Conservation (phyloP, 2,888 invertebrate species). For the Eulithis prunata region DNA sequence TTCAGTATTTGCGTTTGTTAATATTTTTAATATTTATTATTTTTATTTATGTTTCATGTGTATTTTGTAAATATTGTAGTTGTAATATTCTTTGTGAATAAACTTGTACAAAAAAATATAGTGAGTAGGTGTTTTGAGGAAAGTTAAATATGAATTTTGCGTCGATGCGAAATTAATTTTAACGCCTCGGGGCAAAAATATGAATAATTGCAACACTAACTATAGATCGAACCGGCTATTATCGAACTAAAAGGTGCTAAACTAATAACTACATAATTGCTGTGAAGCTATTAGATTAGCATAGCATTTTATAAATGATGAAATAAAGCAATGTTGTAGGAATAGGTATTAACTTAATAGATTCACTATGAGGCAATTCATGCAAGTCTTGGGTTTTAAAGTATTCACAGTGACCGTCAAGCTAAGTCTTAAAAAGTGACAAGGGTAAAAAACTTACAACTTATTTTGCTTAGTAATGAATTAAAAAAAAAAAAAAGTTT, state of each 20-base stretch:
- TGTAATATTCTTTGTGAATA: no score
- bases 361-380: constrained; percentile 13
- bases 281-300: constrained; percentile 29
- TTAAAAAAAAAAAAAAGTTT: no score
- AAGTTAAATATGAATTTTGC: background rate
- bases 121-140: background rate
- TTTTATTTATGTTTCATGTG: no score
- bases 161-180: constrained; percentile 12
- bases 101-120: no score
- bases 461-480: no score
- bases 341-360: background rate
- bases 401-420: background rate
- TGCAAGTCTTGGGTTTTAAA: background rate
- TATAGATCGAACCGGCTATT: constrained; percentile 20
- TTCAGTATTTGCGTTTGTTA: no score
- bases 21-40: no score
- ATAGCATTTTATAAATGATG: constrained; percentile 25
- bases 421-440: no score
- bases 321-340: constrained; percentile 22
- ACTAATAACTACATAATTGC: constrained; percentile 33
- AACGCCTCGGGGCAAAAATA: constrained; percentile 16
- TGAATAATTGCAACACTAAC: constrained; percentile 22
- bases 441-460: no score
- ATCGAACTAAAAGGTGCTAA: constrained; percentile 35
- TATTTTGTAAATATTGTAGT: no score